A percentile compares a stretch with the other conserved stretches of the same genome.
These are phyloP conservation scores for Tribolium madens DNA, from an alignment of 1,140 invertebrate species.

Conservation along the genomic window DNA sequence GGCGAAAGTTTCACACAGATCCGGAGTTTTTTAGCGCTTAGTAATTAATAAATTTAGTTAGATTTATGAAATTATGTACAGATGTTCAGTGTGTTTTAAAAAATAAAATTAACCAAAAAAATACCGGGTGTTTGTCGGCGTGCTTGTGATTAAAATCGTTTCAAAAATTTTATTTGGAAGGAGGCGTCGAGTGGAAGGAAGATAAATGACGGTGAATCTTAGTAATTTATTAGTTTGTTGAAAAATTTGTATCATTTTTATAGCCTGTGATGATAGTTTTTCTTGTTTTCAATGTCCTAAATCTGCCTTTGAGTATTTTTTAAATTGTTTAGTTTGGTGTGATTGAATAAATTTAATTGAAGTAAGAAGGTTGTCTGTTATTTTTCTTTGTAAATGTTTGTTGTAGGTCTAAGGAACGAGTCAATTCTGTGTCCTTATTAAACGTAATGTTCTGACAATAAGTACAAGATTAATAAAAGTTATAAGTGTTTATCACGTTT, in stretches of 20 bases:
- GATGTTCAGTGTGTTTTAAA: conserved; percentile 31
- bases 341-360: conserved; percentile 56
- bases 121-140: not conserved
- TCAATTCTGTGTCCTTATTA: conserved; percentile 45
- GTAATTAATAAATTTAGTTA: conserved; percentile 35
- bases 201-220: conserved; percentile 37
- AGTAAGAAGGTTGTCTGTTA: conserved; percentile 52
- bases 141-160: conserved; percentile 39
- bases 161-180: conserved; percentile 15
- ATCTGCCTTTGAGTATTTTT: conserved; percentile 55
- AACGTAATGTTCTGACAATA: conserved; percentile 57
- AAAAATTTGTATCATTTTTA: conserved; percentile 42
- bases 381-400: conserved; percentile 29
- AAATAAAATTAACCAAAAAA: conserved; percentile 23
- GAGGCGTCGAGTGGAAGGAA: conserved; percentile 23
- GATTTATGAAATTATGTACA: conserved; percentile 36
- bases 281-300: conserved; percentile 33
- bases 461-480: conserved; percentile 52
- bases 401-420: conserved; percentile 36
- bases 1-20: conserved; percentile 19
- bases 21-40: conserved; percentile 26
- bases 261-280: conserved; percentile 56
- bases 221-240: conserved; percentile 43
- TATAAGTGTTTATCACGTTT: conserved; percentile 25
- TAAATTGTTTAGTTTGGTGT: conserved; percentile 55